Evolutionary conservation across 2,113 vertebrate genomes (phyloP), one percentile per base, ranked within the genome.

Genomic region (Scomber colias): DNA sequence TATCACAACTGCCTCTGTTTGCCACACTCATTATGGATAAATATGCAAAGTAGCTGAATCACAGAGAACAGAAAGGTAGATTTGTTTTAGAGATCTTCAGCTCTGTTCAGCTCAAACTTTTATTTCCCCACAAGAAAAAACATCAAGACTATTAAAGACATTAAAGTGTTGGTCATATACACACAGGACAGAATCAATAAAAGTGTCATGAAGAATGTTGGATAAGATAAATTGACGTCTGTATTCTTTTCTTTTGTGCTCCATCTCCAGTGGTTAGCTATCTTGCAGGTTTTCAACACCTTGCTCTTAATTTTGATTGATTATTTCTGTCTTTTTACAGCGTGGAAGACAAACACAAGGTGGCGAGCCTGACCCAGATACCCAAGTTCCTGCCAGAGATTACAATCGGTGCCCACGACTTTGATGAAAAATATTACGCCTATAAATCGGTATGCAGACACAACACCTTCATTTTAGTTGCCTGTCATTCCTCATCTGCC

Each of bases 331-430:
- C 1, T 66, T 53, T 24, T 69, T 40, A 53, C 77, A 98, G 97
- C 0, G 95, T 96, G 30, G 93, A 97, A 84, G 85, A 98, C 85
- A 99, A 98, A 74, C 3, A 50, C 0, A 27, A 1, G 1, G 95
- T 99, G 71, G 71, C 94, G 15, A 68, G 77, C 0, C 71, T 94
- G 35, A 88, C 86, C 0, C 67, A 90, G 59, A 63, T 97, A 60
- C 96, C 97, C 0, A 5, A 5, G 40, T 98, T 95, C 54, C 71
- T 99, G 56, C 97, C 98, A 0, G 98, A 99, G 82, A 30, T 97
- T 79, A 98, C 97, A 0, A 73, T 99, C 0, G 96, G 97, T 0
- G 96, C 96, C 11, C 78, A 55, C 0, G 96, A 97, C 11, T 95
- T 35, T 0, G 94, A 96, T 51, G 87, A 86, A 0, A 15, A 87